Base-by-base conservation (phyloP, 2,888 invertebrate species). In the Geotrupes spiniger region DNA sequence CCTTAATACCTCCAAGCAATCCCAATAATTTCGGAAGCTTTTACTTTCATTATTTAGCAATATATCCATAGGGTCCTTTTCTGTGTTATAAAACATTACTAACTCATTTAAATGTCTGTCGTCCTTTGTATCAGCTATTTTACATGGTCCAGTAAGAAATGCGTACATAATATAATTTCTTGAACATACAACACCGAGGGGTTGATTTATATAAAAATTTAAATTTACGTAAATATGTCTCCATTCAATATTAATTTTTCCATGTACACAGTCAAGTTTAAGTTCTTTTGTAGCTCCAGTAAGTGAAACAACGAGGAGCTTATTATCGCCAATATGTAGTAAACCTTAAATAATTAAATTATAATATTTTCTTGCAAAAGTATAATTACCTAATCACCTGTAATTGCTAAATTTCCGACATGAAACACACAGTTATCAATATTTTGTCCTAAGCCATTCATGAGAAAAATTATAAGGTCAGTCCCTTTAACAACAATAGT, bases 1-100 rank as follows among this genome's bases (percentile, higher is more conserved):
- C 71, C 71, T 64, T 27, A 70, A 55, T 15, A 63, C 55, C 57
- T 72, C 72, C 15, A 72, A 63, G 51, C 69, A 70, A 51, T 72
- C 72, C 69, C 69, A 70, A 55, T 64, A 62, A 21, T 62, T 56
- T 28, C 46, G 46, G 36, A 72, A 58, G 48, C 58, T 65, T 15
- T 57, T 57, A 11, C 52, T 57, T n/a, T 51, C 38, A 49, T 68
- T 68, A 4, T 63, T 53, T 61, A 66, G 59, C 11, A 72, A 49
- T 29, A 63, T 42, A 27, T 63, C 50, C 12, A 70, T 58, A 1
- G 69, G 66, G 45, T 70, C 60, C 39, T 61, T 49, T 2, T 49
- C 17, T 6, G 50, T 52, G 51, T 69, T 62, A 40, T 60, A 49
- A 51, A 65, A 69, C 12, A 70, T 46, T 12, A 61, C 59, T 17